Conservation (phyloP, 2,888 invertebrate species). For the Herminia tarsipennalis region DNA sequence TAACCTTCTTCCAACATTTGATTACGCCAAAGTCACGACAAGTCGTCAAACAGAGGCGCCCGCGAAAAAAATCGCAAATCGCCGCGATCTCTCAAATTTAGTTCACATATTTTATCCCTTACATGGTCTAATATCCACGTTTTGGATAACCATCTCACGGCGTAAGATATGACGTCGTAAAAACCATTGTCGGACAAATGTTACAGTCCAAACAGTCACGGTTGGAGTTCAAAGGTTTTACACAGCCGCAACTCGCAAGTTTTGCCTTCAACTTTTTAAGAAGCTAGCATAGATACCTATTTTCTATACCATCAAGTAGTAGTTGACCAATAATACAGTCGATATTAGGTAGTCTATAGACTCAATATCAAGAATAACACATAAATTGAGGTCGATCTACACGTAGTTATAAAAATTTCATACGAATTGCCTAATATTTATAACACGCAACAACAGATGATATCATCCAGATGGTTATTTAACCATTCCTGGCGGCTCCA, state of each 20-base stretch:
- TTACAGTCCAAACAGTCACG: slow-evolving; percentile 48
- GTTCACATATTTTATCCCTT: slow-evolving; percentile 39
- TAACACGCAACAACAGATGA: no score
- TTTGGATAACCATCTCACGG: slow-evolving; percentile 55
- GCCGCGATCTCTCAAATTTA: slow-evolving; percentile 39
- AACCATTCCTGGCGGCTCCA: no score
- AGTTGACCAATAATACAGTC: no score
- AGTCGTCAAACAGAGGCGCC: slow-evolving; percentile 29
- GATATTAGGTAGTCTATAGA: no score
- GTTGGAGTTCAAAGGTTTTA: slow-evolving; percentile 34
- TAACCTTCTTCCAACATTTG: slow-evolving; percentile 34
- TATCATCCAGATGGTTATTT: no score
- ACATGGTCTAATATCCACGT: slow-evolving; percentile 41
- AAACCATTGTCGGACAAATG: slow-evolving; percentile 55
- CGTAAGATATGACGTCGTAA: slow-evolving; percentile 50
- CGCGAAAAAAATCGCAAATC: slow-evolving; percentile 50
- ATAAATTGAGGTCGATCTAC: no score
- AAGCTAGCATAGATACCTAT: no score
- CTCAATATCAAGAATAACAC: no score
- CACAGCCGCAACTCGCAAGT: slow-evolving; percentile 29
- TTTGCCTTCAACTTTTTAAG: slow-evolving; percentile 2
- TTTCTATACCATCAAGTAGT: background rate
- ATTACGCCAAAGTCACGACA: slow-evolving; percentile 34
- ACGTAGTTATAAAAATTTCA: no score
- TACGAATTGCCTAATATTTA: no score